phyloP scores from a whole-genome alignment of 2,113 vertebrate species.

The Neotoma lepida region DNA sequence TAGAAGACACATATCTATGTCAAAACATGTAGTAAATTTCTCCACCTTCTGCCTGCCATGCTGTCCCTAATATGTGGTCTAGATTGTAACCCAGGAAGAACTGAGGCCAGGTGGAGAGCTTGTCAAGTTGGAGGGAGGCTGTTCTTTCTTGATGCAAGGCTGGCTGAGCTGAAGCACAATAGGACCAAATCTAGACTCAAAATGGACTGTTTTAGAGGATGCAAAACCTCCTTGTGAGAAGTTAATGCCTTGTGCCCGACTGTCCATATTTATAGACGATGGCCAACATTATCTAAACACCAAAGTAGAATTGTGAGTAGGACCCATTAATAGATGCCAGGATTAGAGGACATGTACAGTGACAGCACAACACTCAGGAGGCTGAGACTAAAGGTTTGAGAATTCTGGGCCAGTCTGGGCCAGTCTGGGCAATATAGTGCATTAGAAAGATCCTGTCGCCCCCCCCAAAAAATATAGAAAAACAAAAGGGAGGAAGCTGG shows the following conservation, averaged over 20 bases:
- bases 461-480: no score
- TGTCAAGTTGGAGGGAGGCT: background rate
- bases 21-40: background rate
- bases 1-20: background rate
- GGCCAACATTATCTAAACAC: background rate
- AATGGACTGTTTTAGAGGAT: background rate
- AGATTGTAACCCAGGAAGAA: background rate
- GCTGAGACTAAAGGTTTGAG: background rate
- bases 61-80: background rate
- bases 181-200: background rate
- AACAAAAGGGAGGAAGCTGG: background rate
- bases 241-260: background rate
- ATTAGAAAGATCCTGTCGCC: background rate
- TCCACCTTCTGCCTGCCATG: background rate
- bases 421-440: background rate
- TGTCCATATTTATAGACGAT: background rate
- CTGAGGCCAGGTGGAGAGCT: background rate
- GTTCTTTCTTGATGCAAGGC: background rate
- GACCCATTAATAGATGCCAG: background rate
- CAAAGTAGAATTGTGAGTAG: background rate
- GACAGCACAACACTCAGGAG: background rate
- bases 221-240: background rate
- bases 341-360: background rate
- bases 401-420: background rate
- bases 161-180: background rate